Conservation (phyloP, 2,797 vertebrate genomes). For the Parotocinclus haroldoi region DNA sequence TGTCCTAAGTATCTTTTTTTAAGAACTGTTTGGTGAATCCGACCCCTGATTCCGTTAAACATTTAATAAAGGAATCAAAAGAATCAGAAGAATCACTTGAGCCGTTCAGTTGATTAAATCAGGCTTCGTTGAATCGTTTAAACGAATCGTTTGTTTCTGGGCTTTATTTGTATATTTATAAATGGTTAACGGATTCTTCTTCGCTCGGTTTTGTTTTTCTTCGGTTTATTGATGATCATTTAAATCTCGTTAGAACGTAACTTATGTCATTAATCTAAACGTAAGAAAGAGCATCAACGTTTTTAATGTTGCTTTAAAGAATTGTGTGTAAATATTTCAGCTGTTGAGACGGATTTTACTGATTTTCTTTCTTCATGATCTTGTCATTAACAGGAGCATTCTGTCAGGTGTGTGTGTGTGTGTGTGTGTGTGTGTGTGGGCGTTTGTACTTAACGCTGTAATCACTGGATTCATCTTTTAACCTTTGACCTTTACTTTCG, state of each 20-base stretch:
- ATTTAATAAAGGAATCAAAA: no score
- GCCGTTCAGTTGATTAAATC: no score
- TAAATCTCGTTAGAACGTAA: slow-evolving; percentile 23
- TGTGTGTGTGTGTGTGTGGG: slow-evolving; percentile 23
- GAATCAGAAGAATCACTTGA: no score
- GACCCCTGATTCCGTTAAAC: no score
- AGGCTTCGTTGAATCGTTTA: no score
- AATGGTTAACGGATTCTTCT: neutral
- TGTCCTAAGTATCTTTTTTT: no score
- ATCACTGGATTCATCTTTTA: slow-evolving; percentile 29
- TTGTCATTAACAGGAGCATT: neutral
- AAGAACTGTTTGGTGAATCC: no score
- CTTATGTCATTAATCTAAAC: slow-evolving; percentile 31
- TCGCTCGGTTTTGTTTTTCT: slow-evolving; percentile 28
- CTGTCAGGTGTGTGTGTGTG: slow-evolving; percentile 13
- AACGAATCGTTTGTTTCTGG: neutral
- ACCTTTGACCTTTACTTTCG: slow-evolving; percentile 64
- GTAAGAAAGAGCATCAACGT: neutral
- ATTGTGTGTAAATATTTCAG: slow-evolving; percentile 27
- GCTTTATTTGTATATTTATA: slow-evolving; percentile 1
- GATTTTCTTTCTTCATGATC: slow-evolving; percentile 12
- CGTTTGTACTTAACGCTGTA: neutral
- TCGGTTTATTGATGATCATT: slow-evolving; percentile 33
- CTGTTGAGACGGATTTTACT: neutral
- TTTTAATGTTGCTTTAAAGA: neutral